Evolutionary conservation across 2,113 vertebrate genomes (phyloP).

Genomic region (Alces alces): DNA sequence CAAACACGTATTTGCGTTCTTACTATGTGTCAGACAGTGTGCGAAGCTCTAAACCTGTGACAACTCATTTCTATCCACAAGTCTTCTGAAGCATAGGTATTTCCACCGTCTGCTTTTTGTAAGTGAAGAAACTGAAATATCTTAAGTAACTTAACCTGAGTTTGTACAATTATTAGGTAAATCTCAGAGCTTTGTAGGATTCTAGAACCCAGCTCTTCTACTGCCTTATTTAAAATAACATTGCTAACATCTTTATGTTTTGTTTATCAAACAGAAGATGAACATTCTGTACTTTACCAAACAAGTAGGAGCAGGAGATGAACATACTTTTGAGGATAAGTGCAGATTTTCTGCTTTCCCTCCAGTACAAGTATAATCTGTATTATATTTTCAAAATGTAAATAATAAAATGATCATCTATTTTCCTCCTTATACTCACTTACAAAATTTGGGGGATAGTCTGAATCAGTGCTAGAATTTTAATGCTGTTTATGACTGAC

Average conservation of each 20-base stretch:
- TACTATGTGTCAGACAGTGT: neutral
- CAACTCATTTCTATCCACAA: neutral
- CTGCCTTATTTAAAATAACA: neutral
- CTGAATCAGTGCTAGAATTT: neutral
- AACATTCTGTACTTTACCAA: neutral
- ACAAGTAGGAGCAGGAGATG: neutral
- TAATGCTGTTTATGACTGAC: neutral
- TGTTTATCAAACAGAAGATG: neutral
- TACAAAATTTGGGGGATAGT: neutral
- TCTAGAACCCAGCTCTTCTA: neutral
- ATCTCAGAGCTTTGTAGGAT: neutral
- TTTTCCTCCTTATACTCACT: neutral
- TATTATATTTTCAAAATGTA: neutral
- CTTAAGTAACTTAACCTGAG: neutral
- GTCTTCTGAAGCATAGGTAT: neutral
- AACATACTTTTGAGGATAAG: neutral
- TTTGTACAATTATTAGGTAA: neutral
- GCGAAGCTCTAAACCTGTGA: neutral
- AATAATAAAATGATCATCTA: neutral
- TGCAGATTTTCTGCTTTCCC: neutral
- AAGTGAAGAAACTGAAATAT: neutral
- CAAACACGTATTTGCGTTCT: neutral
- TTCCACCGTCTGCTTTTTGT: neutral
- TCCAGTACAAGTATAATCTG: neutral
- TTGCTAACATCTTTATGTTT: neutral